Percentiles rank a stretch among this genome's conserved stretches.
Conservation (phyloP, 1,140 invertebrate genomes). For the Aphaenogaster rudis region DNA sequence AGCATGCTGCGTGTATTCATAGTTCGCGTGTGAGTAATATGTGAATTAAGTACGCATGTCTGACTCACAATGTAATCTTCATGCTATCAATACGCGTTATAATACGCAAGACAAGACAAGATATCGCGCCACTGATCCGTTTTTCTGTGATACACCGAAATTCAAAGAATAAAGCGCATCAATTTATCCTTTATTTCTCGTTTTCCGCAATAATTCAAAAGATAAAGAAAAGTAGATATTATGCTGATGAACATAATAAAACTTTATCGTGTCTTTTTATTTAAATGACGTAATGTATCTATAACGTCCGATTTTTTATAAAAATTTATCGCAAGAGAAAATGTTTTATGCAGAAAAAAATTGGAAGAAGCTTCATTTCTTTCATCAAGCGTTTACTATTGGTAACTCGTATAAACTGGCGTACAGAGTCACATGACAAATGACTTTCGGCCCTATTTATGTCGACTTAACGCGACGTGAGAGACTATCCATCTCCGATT, state of each 20-base stretch:
- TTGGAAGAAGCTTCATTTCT: not conserved
- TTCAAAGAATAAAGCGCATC: not conserved
- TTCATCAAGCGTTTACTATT: not conserved
- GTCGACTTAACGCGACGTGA: slow-evolving; percentile 34
- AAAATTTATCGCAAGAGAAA: slow-evolving; percentile 4
- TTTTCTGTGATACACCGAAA: slow-evolving; percentile 28
- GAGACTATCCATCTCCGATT: slow-evolving; percentile 55
- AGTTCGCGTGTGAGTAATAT: slow-evolving; percentile 41
- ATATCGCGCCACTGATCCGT: slow-evolving; percentile 31
- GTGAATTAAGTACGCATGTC: slow-evolving; percentile 59
- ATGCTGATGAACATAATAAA: not conserved
- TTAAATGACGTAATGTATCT: not conserved
- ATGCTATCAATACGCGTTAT: slow-evolving; percentile 2
- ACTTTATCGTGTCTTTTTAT: not conserved
- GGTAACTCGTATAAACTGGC: slow-evolving; percentile 15
- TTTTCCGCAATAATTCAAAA: not conserved
- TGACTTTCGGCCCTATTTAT: slow-evolving; percentile 36
- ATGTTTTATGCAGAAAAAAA: not conserved
- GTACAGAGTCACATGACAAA: slow-evolving; percentile 38
- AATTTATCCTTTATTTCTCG: not conserved
- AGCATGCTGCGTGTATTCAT: slow-evolving; percentile 31
- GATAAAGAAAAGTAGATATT: slow-evolving; percentile 3
- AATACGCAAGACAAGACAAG: slow-evolving; percentile 47
- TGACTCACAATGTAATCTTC: slow-evolving; percentile 55
- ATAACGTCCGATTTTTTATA: not conserved